phyloP scores from a whole-genome alignment of 2,113 vertebrate genomes.

The Cariama cristata region DNA sequence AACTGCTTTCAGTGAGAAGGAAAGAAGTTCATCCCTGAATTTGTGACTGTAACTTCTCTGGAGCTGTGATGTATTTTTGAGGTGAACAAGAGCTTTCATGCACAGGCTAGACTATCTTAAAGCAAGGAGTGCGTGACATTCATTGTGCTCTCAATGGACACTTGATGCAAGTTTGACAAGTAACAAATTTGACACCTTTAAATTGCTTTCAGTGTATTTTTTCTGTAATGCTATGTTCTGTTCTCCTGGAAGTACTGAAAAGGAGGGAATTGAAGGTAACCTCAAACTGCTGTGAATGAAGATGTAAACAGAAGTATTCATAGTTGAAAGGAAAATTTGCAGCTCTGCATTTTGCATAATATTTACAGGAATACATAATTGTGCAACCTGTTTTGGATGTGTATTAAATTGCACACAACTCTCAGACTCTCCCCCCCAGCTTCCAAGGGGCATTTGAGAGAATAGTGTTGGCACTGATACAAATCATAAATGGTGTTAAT shows the following conservation, averaged over 20 bases:
- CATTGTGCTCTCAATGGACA: background rate
- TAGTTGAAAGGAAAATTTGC: conserved; percentile 26
- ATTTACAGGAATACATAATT: background rate
- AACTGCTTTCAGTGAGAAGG: background rate
- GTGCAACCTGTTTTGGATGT: background rate
- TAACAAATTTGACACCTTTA: background rate
- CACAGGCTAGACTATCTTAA: background rate
- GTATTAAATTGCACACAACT: background rate
- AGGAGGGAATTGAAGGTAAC: background rate
- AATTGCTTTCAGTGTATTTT: background rate
- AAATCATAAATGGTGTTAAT: background rate
- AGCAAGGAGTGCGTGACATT: background rate
- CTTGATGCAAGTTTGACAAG: background rate
- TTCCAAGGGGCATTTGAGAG: conserved; percentile 20
- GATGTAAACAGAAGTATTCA: conserved; percentile 44
- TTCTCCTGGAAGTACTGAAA: conserved; percentile 18
- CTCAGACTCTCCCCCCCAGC: background rate
- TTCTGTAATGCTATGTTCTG: background rate
- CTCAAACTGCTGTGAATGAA: conserved; percentile 10
- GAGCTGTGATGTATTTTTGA: background rate
- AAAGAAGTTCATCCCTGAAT: background rate
- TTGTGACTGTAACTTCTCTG: background rate
- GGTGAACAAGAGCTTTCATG: background rate
- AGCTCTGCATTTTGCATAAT: conserved; percentile 15
- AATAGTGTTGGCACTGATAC: background rate